These are phyloP conservation scores for Chionodraco myersi DNA, from an alignment of 2,113 vertebrate genomes.

Conservation along the genomic window DNA sequence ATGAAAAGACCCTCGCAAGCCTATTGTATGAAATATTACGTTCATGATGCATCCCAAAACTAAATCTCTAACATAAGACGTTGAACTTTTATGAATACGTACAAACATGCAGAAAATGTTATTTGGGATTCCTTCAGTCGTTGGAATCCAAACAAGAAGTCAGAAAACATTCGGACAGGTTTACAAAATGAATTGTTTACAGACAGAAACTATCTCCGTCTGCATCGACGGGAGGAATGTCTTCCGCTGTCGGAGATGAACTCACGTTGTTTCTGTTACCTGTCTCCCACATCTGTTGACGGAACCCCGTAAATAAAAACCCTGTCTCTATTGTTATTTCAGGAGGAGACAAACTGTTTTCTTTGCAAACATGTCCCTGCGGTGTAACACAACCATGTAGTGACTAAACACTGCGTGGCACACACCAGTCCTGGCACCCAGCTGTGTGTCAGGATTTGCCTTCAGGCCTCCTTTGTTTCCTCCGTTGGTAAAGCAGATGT, in stretches of 20 bases:
- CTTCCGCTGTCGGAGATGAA: constrained; percentile 15
- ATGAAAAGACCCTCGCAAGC: too few relatives aligned
- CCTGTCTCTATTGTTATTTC: constrained; percentile 47
- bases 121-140: neutral
- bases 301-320: constrained; percentile 43
- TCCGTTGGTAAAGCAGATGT: constrained; percentile 43
- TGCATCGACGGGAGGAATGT: neutral
- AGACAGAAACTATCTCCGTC: neutral
- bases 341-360: constrained; percentile 26
- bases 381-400: constrained; percentile 19
- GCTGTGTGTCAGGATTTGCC: constrained; percentile 21
- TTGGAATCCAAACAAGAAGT: neutral
- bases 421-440: constrained; percentile 22
- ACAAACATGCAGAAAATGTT: too few relatives aligned
- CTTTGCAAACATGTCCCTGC: constrained; percentile 40
- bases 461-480: constrained; percentile 33
- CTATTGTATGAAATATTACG: neutral
- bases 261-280: constrained; percentile 12
- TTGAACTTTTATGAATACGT: too few relatives aligned
- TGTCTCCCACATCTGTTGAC: constrained; percentile 28
- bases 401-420: constrained; percentile 49
- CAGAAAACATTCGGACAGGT: neutral
- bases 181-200: neutral
- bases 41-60: neutral
- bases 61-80: neutral